Evolutionary conservation across 2,797 vertebrate species (phyloP).

Genomic region (Channa striata): DNA sequence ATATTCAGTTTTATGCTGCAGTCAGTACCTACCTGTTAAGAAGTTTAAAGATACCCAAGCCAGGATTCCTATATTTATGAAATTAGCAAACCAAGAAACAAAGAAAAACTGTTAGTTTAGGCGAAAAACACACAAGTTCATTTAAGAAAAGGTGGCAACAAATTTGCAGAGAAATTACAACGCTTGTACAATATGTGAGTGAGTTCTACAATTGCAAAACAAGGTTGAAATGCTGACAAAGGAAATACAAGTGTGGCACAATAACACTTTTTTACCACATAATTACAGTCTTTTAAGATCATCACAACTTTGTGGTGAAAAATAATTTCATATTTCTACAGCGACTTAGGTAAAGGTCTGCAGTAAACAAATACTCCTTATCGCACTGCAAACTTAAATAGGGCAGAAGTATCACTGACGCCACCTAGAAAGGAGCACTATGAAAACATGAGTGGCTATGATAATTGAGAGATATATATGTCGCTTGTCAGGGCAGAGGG

Average conservation of each 20-base stretch:
- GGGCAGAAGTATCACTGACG: constrained; percentile 27
- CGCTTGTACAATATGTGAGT: not conserved
- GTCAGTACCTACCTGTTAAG: constrained; percentile 88
- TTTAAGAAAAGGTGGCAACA: constrained; percentile 42
- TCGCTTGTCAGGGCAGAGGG: constrained; percentile 35
- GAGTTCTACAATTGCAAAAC: constrained; percentile 21
- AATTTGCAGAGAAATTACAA: constrained; percentile 27
- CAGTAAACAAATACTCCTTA: constrained; percentile 45
- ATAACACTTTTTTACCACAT: constrained; percentile 46
- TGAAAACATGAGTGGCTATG: constrained; percentile 28
- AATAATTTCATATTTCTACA: constrained; percentile 49
- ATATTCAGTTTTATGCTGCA: not conserved
- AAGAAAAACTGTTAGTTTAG: constrained; percentile 39
- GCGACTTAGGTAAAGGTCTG: constrained; percentile 55
- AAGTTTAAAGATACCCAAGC: constrained; percentile 98
- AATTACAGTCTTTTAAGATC: constrained; percentile 63
- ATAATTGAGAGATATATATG: constrained; percentile 21
- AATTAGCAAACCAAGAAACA: constrained; percentile 21
- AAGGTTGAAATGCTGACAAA: constrained; percentile 69
- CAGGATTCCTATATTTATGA: constrained; percentile 88
- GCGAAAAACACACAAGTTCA: constrained; percentile 7
- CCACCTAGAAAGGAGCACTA: constrained; percentile 34
- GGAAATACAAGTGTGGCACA: constrained; percentile 44
- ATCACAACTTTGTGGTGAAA: constrained; percentile 53
- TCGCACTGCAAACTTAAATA: constrained; percentile 25